These are phyloP conservation scores for Calonectris borealis DNA, from an alignment of 2,113 vertebrate genomes.

Conservation along the genomic window DNA sequence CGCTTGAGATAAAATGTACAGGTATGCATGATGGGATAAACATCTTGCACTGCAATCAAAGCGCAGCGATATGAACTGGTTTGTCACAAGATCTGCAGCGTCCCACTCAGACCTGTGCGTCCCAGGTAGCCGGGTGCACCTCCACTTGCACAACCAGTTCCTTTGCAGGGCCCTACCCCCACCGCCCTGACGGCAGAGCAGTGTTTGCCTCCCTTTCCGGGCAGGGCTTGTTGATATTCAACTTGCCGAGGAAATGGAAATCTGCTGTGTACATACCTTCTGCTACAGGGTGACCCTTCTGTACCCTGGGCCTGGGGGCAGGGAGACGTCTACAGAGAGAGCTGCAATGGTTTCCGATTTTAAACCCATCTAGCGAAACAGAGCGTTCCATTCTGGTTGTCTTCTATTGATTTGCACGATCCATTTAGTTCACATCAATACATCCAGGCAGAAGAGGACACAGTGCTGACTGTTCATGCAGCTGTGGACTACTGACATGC, in stretches of 20 bases:
- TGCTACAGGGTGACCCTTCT: neutral
- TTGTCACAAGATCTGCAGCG: neutral
- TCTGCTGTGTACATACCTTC: neutral
- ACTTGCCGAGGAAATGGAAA: neutral
- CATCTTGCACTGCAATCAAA: neutral
- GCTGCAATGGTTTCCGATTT: neutral
- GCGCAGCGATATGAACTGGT: fast-evolving
- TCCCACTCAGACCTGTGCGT: neutral
- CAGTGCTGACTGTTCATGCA: neutral
- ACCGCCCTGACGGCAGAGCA: neutral
- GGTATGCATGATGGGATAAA: neutral
- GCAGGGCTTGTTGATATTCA: neutral
- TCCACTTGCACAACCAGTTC: neutral
- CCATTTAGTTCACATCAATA: neutral
- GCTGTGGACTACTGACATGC: fast-evolving
- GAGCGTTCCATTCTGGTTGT: neutral
- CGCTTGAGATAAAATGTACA: neutral
- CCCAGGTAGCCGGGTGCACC: neutral
- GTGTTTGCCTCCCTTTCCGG: neutral
- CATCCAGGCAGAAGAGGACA: neutral
- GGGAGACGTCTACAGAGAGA: neutral
- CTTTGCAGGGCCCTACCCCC: neutral
- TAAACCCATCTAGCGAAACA: neutral
- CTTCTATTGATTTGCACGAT: neutral
- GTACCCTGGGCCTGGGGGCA: neutral